Conservation (phyloP, 2,113 vertebrate genomes). For the Platycercus adscitus region DNA sequence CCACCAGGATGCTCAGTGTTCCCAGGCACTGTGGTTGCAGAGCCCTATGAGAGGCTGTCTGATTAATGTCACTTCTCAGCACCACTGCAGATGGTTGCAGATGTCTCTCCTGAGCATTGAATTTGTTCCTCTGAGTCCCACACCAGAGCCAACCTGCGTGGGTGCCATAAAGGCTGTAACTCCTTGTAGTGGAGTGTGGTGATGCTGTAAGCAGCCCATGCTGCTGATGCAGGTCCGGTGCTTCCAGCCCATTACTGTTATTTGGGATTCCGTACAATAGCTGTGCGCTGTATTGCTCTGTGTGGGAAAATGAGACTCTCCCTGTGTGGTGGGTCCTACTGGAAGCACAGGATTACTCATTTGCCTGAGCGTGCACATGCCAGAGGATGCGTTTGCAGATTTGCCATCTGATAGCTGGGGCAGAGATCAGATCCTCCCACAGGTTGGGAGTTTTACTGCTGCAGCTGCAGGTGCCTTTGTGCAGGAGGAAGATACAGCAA, state of each 20-base stretch:
- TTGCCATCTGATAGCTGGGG: neutral
- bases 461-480: neutral
- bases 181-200: neutral
- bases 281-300: accelerated
- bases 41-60: neutral
- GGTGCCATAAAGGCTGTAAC: neutral
- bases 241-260: accelerated
- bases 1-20: accelerated
- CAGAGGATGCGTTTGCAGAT: neutral
- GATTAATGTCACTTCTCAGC: neutral
- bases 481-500: neutral
- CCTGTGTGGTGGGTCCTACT: neutral
- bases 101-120: accelerated
- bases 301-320: neutral
- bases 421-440: neutral
- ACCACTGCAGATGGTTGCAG: neutral
- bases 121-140: neutral
- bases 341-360: neutral
- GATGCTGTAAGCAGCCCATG: accelerated
- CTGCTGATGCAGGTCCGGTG: accelerated
- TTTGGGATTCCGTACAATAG: neutral
- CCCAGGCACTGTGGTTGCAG: neutral
- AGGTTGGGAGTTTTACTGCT: neutral
- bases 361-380: neutral
- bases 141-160: neutral